Base-by-base conservation (phyloP, 2,113 vertebrate genomes). In the Tauraco erythrolophus region DNA sequence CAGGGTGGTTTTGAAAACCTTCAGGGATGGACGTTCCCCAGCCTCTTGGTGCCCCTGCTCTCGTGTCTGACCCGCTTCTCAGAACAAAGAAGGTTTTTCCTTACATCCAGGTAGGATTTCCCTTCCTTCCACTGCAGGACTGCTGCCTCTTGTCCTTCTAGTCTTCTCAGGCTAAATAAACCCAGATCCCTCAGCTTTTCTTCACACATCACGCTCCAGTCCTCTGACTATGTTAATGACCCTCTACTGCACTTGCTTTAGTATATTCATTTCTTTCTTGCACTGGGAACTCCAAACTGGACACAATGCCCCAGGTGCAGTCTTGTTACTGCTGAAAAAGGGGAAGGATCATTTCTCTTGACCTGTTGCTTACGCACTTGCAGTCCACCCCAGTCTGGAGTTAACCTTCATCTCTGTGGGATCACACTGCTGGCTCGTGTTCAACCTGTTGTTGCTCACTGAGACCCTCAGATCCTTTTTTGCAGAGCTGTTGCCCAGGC, bases 51-150 rank as follows among this genome's bases (percentile, higher is more conserved):
- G 19, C 27, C 37, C 33, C 62, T 76, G 46, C 23, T 85, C 28
- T 53, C 0, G 0, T 54, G 23, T 53, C 56, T 75, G 60, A 78
- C 23, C 13, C 37, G 53, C 12, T 10, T n/a, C 48, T 41, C 41
- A 68, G 33, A 53, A 48, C 9, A 33, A 64, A 48, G 33, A 84
- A 72, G 19, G 15, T n/a, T 89, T 91, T 92, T 84, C 50, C 12
- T 72, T 76, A n/a, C 0, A 0, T 45, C 64, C 46, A 51, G 58
- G 24, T 91, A 53, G 56, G 19, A 61, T 77, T 92, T 65, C n/a
- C 54, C 58, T 89, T 72, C 35, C 58, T 86, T 35, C 62, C 53
- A 5, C 30, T 72, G 5, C n/a, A 0, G 64, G 23, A 43, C 53
- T 85, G 22, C 28, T 51, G 9, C 53, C 37, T 92, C 41, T 33